Base-by-base conservation (phyloP, 2,797 vertebrate species). In the Buphagus erythrorhynchus region DNA sequence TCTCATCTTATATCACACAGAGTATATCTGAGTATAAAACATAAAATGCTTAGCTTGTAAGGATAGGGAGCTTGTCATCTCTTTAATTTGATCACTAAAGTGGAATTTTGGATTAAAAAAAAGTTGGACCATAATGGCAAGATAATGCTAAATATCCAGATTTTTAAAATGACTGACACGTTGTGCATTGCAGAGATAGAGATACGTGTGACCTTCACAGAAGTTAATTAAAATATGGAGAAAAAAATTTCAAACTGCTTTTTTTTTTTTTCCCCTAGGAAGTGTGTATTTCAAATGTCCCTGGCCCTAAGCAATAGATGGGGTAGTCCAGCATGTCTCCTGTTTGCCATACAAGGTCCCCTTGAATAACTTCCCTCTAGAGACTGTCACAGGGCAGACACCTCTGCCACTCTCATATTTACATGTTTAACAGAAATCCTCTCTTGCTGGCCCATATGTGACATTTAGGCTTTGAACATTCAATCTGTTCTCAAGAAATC, bases 141-240 rank as follows among this genome's bases (percentile, higher is more conserved):
- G 96, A 97, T 96, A 97, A 95, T 95, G 94, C 90, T 90, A 93
- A 96, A 94, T 96, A 95, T 78, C 80, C 86, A 93, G 86, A 93
- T 97, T 95, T 96, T 96, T 63, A 4, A 75, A 94, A 89, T 84
- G 93, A 97, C 83, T 91, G 96, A 94, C 94, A 97, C 1, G 0
- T 48, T 35, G 59, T 69, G 87, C 69, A 25, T 91, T 90, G 96
- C 86, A 90, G 80, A 97, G 96, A 95, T 95, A 87, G 69, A 96
- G 95, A 97, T 95, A 97, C 4, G 88, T 67, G 75, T 83, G 97
- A 97, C 97, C 97, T 97, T 97, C 95, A 88, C 49, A 75, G 61
- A 86, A 97, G 92, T 97, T 97, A 97, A 97, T 97, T 97, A 96
- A 97, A 95, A 95, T 93, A 83, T 5, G 20, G 35, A 73, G 49